Conservation (phyloP, 2,113 vertebrate species). For the Vulpes ferrilata region DNA sequence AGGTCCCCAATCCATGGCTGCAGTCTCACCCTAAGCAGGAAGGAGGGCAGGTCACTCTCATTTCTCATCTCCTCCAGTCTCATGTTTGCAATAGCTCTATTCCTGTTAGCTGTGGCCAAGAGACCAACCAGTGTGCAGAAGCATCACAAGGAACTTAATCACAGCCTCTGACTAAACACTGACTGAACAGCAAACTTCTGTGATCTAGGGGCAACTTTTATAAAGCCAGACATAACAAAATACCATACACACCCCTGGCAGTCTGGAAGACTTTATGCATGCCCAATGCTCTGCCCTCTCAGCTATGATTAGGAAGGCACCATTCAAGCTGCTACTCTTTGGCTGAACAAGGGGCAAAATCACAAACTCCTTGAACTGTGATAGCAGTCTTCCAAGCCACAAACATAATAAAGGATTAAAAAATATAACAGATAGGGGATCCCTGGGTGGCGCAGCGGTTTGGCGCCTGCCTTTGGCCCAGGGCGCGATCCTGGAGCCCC, state of each 20-base stretch:
- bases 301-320: background rate
- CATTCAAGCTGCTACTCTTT: background rate
- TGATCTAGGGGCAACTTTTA: background rate
- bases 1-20: background rate
- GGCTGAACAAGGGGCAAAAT: background rate
- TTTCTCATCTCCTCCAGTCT: background rate
- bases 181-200: background rate
- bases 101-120: background rate
- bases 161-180: background rate
- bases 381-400: background rate
- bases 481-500: too few species aligned
- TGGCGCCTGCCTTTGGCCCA: too few species aligned
- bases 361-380: background rate
- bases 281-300: too few species aligned
- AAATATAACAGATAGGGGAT: background rate
- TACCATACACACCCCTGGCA: background rate
- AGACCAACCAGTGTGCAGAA: background rate
- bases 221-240: background rate
- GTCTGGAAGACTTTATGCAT: background rate
- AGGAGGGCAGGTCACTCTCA: background rate
- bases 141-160: background rate
- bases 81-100: background rate
- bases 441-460: too few species aligned
- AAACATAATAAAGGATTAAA: background rate
- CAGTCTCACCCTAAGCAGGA: background rate